phyloP scores from a whole-genome alignment of 2,113 vertebrate species.

The Anas platyrhynchos region DNA sequence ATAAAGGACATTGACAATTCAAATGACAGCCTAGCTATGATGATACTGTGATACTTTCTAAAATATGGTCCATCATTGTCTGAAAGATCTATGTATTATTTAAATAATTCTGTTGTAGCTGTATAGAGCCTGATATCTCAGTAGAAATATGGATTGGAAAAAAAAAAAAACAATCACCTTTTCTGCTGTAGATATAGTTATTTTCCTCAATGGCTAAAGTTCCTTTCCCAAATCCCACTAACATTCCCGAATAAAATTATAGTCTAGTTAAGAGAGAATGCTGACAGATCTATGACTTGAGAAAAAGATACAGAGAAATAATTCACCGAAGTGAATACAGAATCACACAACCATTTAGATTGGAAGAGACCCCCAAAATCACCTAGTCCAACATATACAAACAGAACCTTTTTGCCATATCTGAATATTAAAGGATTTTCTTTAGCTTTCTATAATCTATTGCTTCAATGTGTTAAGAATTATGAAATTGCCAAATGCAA shows the following conservation, averaged over 20 bases:
- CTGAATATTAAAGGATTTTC: background rate
- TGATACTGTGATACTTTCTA: background rate
- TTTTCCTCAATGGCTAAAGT: background rate
- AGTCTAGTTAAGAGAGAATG: background rate
- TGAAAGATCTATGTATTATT: background rate
- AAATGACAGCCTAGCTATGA: background rate
- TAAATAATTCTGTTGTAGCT: background rate
- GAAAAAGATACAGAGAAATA: background rate
- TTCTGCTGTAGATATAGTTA: background rate
- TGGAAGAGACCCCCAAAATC: no score
- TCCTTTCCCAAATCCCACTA: background rate
- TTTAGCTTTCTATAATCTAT: background rate
- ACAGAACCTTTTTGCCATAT: background rate
- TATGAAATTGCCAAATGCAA: background rate
- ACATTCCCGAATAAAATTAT: background rate
- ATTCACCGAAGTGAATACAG: background rate
- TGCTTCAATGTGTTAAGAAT: background rate
- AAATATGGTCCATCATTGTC: background rate
- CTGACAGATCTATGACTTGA: background rate
- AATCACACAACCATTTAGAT: no score
- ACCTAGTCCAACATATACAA: background rate
- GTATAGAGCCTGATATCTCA: background rate
- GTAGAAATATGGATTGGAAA: background rate
- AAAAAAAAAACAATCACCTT: background rate
- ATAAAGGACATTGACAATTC: background rate